Percentiles rank a stretch among this genome's conserved stretches.
Evolutionary conservation across 2,888 invertebrate genomes (phyloP).

Genomic region (Sarcophaga rosellei): DNA sequence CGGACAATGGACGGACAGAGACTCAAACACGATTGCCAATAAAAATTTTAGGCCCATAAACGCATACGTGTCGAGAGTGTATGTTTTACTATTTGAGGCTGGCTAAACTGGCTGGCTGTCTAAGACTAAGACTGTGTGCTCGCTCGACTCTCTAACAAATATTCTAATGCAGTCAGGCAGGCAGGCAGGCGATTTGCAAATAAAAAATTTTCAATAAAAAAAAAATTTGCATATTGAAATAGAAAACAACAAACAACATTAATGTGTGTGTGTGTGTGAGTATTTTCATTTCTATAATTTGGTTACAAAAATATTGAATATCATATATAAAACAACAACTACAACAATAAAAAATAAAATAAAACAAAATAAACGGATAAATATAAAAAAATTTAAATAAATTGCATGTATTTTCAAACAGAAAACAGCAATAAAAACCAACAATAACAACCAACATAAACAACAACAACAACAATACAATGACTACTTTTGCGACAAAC

Average conservation of each 20-base stretch:
- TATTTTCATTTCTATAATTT: conserved; percentile 33
- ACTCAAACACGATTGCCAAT: conserved; percentile 36
- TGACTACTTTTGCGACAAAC: conserved; percentile 47
- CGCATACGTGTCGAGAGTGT: background rate
- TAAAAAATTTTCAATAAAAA: conserved; percentile 30
- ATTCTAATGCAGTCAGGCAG: conserved; percentile 13
- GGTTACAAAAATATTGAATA: conserved; percentile 15
- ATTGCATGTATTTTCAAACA: conserved; percentile 61
- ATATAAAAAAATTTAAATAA: conserved; percentile 53
- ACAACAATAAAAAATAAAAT: background rate
- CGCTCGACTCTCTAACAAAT: background rate
- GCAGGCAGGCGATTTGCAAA: conserved; percentile 5
- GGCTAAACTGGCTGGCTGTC: background rate
- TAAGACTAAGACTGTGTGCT: too few relatives aligned
- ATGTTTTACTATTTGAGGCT: background rate
- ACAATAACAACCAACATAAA: conserved; percentile 34
- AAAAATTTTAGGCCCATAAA: conserved; percentile 9
- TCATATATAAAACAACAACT: background rate
- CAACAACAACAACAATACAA: conserved; percentile 44
- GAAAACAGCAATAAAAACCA: conserved; percentile 64
- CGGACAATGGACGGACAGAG: conserved; percentile 19
- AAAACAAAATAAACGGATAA: conserved; percentile 20
- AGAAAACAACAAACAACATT: conserved; percentile 22
- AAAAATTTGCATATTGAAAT: conserved; percentile 57
- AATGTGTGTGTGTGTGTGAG: conserved; percentile 16